Conservation (phyloP, 1,140 invertebrate genomes). For the Temnothorax curvispinosus region DNA sequence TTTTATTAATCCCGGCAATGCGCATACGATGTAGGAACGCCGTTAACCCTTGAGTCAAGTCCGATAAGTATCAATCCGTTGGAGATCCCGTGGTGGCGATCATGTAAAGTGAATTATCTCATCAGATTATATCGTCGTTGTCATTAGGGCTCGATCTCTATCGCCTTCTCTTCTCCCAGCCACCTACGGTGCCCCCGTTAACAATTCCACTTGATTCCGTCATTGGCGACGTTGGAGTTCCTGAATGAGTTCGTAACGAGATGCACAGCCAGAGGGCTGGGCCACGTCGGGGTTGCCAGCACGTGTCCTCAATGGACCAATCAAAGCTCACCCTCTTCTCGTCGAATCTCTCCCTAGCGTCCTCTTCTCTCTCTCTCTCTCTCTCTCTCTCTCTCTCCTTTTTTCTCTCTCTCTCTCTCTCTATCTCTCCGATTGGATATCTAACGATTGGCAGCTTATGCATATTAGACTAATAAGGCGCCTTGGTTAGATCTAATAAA, state of each 20-base stretch:
- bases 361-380: conserved; percentile 41
- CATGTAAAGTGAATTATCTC: conserved; percentile 71
- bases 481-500: conserved; percentile 38
- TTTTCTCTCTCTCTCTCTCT: conserved; percentile 41
- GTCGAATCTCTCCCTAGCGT: conserved; percentile 59
- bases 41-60: conserved; percentile 14
- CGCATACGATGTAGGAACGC: neutral
- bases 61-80: conserved; percentile 2
- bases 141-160: conserved; percentile 72
- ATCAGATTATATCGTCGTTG: conserved; percentile 74
- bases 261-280: conserved; percentile 81
- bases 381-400: conserved; percentile 28
- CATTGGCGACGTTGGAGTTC: conserved; percentile 75
- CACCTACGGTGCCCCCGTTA: conserved; percentile 76
- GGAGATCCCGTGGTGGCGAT: conserved; percentile 52
- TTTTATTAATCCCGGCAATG: neutral
- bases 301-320: conserved; percentile 85
- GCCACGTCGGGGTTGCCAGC: conserved; percentile 76
- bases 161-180: conserved; percentile 68
- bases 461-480: conserved; percentile 75
- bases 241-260: conserved; percentile 85
- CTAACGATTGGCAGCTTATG: conserved; percentile 52
- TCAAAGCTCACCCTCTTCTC: conserved; percentile 82
- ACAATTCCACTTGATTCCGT: conserved; percentile 84
- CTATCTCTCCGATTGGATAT: conserved; percentile 32